Evolutionary conservation across 1,140 invertebrate species (phyloP).

Genomic region (Lordiphosa mommai): DNA sequence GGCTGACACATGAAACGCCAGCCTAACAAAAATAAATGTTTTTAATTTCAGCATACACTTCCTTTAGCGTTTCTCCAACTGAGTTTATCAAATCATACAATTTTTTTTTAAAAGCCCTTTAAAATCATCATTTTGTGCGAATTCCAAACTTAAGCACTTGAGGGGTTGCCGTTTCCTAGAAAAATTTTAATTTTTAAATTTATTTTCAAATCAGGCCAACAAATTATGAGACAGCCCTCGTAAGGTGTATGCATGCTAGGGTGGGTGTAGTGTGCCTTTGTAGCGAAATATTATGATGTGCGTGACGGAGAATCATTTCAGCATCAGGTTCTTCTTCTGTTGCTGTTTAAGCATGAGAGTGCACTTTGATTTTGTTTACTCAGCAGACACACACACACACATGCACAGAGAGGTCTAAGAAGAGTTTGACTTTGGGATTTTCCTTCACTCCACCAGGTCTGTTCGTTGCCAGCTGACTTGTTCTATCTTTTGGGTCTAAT

Average conservation of each 20-base stretch:
- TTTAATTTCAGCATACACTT: too few relatives aligned
- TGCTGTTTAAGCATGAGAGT: constrained; percentile 18
- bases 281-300: background rate
- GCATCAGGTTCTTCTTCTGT: background rate
- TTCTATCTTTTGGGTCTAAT: constrained; percentile 16
- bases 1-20: too few relatives aligned
- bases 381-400: constrained; percentile 5
- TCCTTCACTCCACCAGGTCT: background rate
- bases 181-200: too few relatives aligned
- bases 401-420: background rate
- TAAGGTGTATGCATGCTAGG: background rate
- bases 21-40: too few relatives aligned
- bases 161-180: too few relatives aligned
- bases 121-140: too few relatives aligned
- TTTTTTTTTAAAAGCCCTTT: too few relatives aligned
- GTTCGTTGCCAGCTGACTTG: constrained; percentile 21
- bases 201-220: too few relatives aligned
- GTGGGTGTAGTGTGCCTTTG: background rate
- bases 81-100: too few relatives aligned
- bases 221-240: too few relatives aligned
- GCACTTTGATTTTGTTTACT: constrained; percentile 25
- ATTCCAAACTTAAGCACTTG: too few relatives aligned
- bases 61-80: too few relatives aligned
- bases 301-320: background rate
- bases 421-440: constrained; percentile 23